Evolutionary conservation across 2,888 invertebrate genomes (phyloP), one percentile per base, ranked within the genome.

Genomic region (Orgyia antiqua): DNA sequence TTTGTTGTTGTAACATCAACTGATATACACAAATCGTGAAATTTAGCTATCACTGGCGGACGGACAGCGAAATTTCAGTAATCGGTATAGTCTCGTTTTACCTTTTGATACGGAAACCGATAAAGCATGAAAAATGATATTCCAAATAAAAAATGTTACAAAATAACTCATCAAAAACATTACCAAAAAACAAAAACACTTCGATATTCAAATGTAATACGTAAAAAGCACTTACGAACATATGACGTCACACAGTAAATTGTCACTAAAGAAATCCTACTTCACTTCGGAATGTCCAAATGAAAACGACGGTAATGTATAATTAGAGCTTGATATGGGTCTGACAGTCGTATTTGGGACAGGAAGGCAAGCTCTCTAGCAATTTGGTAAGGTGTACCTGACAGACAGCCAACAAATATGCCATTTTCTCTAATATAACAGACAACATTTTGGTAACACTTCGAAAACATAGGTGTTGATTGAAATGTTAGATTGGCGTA

Each of bases 281-380:
- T 45, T 47, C 59, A 68, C 65, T 66, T 60, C 57, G 55, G 52
- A 48, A 47, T 54, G 52, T 62, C 63, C 66, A 71, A 82, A 80
- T 77, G 74, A 78, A 76, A 74, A 68, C 69, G 64, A 62, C 69
- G 67, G 77, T 78, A 80, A 79, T 82, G 76, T 80, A 82, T 82
- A 83, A 83, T 83, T 84, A 80, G 64, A 68, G 51, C 51, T 64
- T 83, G 83, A 84, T 72, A 71, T 73, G 83, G 83, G 83, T 84
- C 72, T 69, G 83, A 84, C 83, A 83, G 77, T 68, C 59, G 78
- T 77, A 76, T 80, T 79, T 69, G 70, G 76, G 69, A 68, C 73
- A 71, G 70, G 75, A 71, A 71, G 58, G 64, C 31, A 29, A 67
- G 68, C 68, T 66, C 64, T 54, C 59, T 63, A 61, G 61, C 69